Base-by-base conservation (phyloP, 2,888 invertebrate genomes). In the Campopleginae sp. region DNA sequence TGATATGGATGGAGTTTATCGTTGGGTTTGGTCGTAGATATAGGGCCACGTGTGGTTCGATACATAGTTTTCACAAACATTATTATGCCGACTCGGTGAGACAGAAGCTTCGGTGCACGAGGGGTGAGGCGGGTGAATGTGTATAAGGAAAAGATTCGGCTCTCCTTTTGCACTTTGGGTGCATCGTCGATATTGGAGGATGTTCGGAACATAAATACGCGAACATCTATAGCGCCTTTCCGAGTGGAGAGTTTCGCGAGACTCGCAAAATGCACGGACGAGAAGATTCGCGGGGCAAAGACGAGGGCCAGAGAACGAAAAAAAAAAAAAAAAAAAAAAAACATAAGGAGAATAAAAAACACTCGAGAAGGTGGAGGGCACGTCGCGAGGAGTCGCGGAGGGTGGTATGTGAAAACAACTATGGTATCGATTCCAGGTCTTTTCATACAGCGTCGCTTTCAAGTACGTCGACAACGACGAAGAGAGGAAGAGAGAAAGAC, bases 351-450 rank as follows among this genome's bases (percentile, higher is more conserved):
- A 33, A 63, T 46, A 42, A 79, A 82, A 46, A 65, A 54, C 48
- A 42, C 74, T 44, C 23, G 51, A 48, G 72, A 72, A 77, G 81
- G 78, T 44, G 46, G 78, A 78, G 79, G 81, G 61, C 66, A 78
- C 63, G 66, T 54, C 46, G 83, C 46, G 83, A 65, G 68, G 78
- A 82, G 66, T 83, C 66, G 66, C 68, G 68, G 68, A 51, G 78
- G 79, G 80, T 76, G 82, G 82, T 58, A 82, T 81, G 84, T 79
- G 81, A 82, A 85, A 85, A 85, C 85, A 85, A 85, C 85, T 79
- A 83, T 80, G 70, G 82, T 86, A 88, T 85, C 78, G 85, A 87
- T 83, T 84, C 51, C 83, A 23, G 63, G 75, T 79, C 85, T 85
- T 82, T 85, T 85, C 81, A 82, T 85, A 79, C 81, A 75, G 85